These are phyloP conservation scores for Papilio xuthus DNA, from an alignment of 1,140 invertebrate genomes.

Conservation along the genomic window DNA sequence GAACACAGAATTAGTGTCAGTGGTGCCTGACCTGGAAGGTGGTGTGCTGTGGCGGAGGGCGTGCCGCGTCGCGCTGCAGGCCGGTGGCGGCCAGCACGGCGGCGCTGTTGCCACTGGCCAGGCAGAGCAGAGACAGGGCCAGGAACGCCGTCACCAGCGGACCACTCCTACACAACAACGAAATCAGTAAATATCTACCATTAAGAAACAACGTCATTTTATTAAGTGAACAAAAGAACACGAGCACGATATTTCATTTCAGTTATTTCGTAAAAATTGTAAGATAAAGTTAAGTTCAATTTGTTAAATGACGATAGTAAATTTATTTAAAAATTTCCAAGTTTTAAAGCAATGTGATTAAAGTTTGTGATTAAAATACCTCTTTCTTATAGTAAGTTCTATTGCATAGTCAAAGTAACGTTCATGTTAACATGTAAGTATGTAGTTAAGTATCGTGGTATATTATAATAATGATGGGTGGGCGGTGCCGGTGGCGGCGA, in stretches of 20 bases:
- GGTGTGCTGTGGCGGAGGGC: constrained; percentile 48
- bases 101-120: constrained; percentile 83
- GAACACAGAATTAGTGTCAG: background rate
- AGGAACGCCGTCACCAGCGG: constrained; percentile 82
- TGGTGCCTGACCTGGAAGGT: constrained; percentile 62
- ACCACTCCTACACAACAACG: constrained; percentile 45
- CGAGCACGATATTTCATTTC: too few relatives aligned
- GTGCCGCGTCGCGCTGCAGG: constrained; percentile 79
- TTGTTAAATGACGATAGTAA: too few relatives aligned
- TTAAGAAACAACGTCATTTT: too few relatives aligned
- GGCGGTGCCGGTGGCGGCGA: background rate
- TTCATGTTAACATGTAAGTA: too few relatives aligned
- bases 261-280: too few relatives aligned
- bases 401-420: background rate
- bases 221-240: too few relatives aligned
- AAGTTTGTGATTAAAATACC: too few relatives aligned
- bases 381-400: too few relatives aligned
- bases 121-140: constrained; percentile 80
- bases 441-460: background rate
- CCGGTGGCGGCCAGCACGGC: constrained; percentile 83
- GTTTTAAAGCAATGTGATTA: too few relatives aligned
- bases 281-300: too few relatives aligned
- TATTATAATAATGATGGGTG: background rate
- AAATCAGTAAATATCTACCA: background rate
- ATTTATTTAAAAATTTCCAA: too few relatives aligned